These are phyloP conservation scores for Sipunculus nudus DNA, from an alignment of 2,888 invertebrate species.

Conservation along the genomic window DNA sequence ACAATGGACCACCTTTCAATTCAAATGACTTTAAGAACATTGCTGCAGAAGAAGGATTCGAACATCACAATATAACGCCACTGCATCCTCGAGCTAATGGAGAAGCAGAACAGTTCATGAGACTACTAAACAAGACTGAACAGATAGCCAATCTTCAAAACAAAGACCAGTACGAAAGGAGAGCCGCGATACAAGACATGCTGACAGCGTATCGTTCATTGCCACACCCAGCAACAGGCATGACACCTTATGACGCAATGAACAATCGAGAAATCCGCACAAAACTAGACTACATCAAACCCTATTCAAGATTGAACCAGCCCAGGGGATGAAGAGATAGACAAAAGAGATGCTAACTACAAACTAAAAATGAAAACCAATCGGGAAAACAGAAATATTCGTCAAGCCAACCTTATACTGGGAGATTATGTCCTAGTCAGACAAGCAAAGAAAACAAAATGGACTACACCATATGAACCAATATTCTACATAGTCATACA, in stretches of 20 bases:
- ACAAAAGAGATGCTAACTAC: neutral
- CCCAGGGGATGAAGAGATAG: neutral
- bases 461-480: constrained; percentile 24
- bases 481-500: constrained; percentile 13
- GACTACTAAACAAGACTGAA: neutral
- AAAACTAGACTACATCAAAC: neutral
- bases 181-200: constrained; percentile 23
- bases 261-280: constrained; percentile 6
- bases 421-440: constrained; percentile 21
- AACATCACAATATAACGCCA: constrained; percentile 15
- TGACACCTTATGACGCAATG: constrained; percentile 22
- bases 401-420: constrained; percentile 10
- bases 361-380: constrained; percentile 6
- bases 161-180: neutral
- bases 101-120: neutral
- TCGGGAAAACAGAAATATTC: constrained; percentile 5
- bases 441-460: constrained; percentile 18
- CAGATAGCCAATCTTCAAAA: neutral
- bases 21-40: constrained; percentile 22
- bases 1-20: constrained; percentile 32
- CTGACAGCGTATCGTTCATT: constrained; percentile 27
- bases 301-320: neutral
- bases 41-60: constrained; percentile 24
- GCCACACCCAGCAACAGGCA: constrained; percentile 28
- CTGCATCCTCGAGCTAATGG: neutral